Evolutionary conservation across 2,888 invertebrate genomes (phyloP), one percentile per base, ranked within the genome.

Genomic region (Autographa gamma): DNA sequence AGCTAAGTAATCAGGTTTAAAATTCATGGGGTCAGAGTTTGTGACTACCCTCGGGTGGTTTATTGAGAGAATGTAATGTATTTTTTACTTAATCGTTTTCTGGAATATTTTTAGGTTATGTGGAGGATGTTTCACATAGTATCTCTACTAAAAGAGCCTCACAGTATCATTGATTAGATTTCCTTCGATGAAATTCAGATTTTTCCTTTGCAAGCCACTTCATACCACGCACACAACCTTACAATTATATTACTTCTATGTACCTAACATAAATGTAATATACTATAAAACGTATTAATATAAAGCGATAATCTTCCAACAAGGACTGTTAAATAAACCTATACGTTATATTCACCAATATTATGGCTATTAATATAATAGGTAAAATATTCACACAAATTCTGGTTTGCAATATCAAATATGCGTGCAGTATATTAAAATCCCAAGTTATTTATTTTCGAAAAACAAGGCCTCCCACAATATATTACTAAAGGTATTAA

Each of bases 1-100:
- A 78, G 83, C 79, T 85, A 82, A 85, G 85, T 86, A 86, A 86
- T 86, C 85, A 85, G 80, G 79, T 85, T 85, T 85, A 82, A 86
- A 86, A 86, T 86, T 86, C 86, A 86, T 86, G 85, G 82, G 84
- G 81, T 80, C 80, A 84, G 79, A 82, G 79, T 66, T 66, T 73
- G 61, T 70, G 63, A 48, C 73, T 73, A 64, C 83, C 71, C 76
- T 31, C 59, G 81, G 79, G 79, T 69, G 69, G 70, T 74, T 73
- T 66, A 76, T 80, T 74, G 70, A 69, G 77, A 79, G 71, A 67
- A 75, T 81, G 80, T 84, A 81, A 81, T 73, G 59, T 66, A 61
- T 41, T 58, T 69, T 64, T 60, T 67, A 41, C 43, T 59, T 52
- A 69, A 81, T 74, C 67, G 61, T 58, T 65, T 64, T 19, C 58